A percentile compares a stretch with the other conserved stretches of the same genome.
Conservation (phyloP, 1,140 invertebrate genomes). For the Pissodes strobi region DNA sequence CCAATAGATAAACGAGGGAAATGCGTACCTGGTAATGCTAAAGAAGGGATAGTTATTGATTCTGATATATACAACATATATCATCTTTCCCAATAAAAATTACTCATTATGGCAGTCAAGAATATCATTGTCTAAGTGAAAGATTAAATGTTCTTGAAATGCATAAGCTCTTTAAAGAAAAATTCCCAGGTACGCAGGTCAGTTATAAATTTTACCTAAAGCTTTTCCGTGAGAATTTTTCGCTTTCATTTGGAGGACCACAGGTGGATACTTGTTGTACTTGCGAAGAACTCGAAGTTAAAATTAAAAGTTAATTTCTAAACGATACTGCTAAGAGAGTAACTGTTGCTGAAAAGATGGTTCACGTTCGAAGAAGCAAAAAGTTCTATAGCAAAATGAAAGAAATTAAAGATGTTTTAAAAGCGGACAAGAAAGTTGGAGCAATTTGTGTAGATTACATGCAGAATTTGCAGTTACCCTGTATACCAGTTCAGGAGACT, state of each 20-base stretch:
- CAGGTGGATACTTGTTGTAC: conserved; percentile 40
- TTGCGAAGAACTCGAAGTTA: conserved; percentile 35
- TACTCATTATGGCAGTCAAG: neutral
- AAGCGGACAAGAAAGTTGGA: no score
- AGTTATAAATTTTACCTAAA: conserved; percentile 13
- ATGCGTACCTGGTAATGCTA: neutral
- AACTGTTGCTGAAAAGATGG: conserved; percentile 1
- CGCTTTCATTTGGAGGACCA: conserved; percentile 38
- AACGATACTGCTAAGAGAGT: conserved; percentile 37
- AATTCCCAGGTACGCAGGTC: neutral
- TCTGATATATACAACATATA: no score
- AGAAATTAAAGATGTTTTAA: conserved; percentile 3
- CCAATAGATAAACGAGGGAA: neutral
- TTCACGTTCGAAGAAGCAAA: conserved; percentile 1
- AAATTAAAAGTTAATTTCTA: conserved; percentile 16
- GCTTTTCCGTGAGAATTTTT: conserved; percentile 43
- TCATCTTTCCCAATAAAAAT: neutral
- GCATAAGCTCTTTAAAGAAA: neutral
- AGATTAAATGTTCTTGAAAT: neutral
- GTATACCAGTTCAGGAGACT: neutral
- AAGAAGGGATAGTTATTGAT: no score
- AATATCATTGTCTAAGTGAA: conserved; percentile 4
- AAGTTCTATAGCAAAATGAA: conserved; percentile 11
- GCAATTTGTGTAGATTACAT: neutral
- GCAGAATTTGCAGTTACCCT: neutral